phyloP scores from a whole-genome alignment of 2,888 invertebrate genomes.

The Cantharis nigra region DNA sequence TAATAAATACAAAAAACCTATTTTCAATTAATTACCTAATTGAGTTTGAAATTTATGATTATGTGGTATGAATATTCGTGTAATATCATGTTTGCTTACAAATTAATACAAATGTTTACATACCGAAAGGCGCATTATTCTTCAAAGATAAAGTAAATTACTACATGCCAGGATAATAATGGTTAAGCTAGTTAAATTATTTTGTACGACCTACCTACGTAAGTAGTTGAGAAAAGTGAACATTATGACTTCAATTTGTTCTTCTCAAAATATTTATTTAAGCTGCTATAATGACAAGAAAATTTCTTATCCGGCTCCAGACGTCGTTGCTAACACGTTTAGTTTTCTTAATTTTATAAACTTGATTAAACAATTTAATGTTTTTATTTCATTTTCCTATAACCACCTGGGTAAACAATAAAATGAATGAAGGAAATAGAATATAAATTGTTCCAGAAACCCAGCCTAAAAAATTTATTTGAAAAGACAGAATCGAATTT shows the following conservation, averaged over 20 bases:
- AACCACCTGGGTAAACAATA: neutral
- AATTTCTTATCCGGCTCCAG: neutral
- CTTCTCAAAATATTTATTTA: neutral
- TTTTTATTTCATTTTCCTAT: neutral
- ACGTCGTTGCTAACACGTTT: neutral
- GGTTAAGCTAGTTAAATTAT: neutral
- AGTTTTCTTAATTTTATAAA: neutral
- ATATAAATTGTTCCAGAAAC: no score
- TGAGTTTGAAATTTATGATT: neutral
- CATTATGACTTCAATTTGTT: neutral
- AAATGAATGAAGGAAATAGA: no score
- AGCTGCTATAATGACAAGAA: neutral
- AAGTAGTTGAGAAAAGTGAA: neutral
- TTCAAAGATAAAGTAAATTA: neutral
- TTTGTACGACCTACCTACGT: neutral
- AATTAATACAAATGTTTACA: neutral
- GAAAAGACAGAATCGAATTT: no score
- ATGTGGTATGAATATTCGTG: neutral
- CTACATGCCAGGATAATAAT: neutral
- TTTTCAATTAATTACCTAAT: neutral
- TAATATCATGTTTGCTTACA: neutral
- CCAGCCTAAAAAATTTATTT: no score
- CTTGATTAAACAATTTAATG: neutral
- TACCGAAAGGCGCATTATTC: neutral
- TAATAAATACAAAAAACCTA: neutral